Percentiles rank a stretch among this genome's conserved stretches.
These are phyloP conservation scores for Anoplius nigerrimus DNA, from an alignment of 2,888 invertebrate species.

Conservation along the genomic window DNA sequence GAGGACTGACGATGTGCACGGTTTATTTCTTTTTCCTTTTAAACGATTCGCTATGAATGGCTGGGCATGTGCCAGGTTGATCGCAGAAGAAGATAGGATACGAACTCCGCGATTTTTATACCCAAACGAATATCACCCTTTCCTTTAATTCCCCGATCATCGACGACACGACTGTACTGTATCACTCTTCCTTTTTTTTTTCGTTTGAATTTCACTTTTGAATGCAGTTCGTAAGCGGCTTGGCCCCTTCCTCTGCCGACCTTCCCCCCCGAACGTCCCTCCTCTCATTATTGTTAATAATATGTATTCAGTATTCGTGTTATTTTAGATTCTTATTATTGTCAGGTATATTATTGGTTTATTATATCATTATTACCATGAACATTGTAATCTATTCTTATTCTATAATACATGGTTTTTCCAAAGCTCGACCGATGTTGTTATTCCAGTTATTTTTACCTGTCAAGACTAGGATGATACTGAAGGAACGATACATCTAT, in stretches of 20 bases:
- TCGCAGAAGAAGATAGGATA: too few relatives aligned
- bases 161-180: neutral
- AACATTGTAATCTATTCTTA: conserved; percentile 62
- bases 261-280: conserved; percentile 32
- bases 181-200: conserved; percentile 14
- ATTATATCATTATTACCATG: conserved; percentile 55
- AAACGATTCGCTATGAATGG: too few relatives aligned
- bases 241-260: conserved; percentile 43
- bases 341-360: conserved; percentile 58
- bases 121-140: neutral
- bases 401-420: conserved; percentile 61
- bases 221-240: conserved; percentile 42
- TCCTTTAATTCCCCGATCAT: neutral
- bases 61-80: neutral
- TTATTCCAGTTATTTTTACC: conserved; percentile 5
- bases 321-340: conserved; percentile 61
- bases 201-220: conserved; percentile 14
- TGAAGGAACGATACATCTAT: too few relatives aligned
- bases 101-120: too few relatives aligned
- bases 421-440: conserved; percentile 34
- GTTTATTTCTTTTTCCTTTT: conserved; percentile 17
- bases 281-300: conserved; percentile 58
- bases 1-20: neutral
- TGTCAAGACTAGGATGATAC: too few relatives aligned
- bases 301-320: conserved; percentile 67